Base-by-base conservation (phyloP, 2,797 vertebrate genomes). In the Pogonophryne albipinna region DNA sequence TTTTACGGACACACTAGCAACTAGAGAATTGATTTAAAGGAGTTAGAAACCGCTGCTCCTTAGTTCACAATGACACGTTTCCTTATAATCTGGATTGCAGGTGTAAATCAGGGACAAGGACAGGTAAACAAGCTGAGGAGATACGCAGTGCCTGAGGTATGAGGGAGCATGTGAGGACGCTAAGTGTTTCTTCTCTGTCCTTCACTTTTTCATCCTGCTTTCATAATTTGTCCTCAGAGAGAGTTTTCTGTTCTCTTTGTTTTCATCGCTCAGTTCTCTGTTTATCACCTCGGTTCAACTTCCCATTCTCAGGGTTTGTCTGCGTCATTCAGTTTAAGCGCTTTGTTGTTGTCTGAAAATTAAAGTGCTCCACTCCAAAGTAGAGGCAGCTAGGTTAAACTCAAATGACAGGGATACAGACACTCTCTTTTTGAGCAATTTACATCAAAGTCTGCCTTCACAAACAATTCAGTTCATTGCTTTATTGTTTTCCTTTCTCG, bases 101-200 rank as follows among this genome's bases (percentile, higher is more conserved):
- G 46, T 51, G 59, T 57, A 76, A 52, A 31, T 65, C 67, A 19
- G 57, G 23, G 31, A 71, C 63, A 75, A 87, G 74, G 82, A 76
- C 70, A 27, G 52, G 52, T 23, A 10, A 46, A 56, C 46, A 72
- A 50, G 19, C 38, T 62, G 23, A 59, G 34, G 38, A 62, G 55
- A 65, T 19, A 60, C 60, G 44, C 23, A 0, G 3, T 5, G 8
- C 47, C 79, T 70, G 64, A 59, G 67, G 34, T 55, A 55, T 13
- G 52, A 71, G 52, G 50, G 53, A 62, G 73, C 46, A 70, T 67
- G 44, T 19, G 6, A 66, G 23, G 61, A 70, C 20, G 16, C 38
- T 45, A 79, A 70, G 81, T 58, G 0, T 7, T 58, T 82, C 57
- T 52, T 58, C 61, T 34, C 17, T 23, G 23, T 55, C 66, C 67